Evolutionary conservation across 2,888 invertebrate species (phyloP), one percentile per base, ranked within the genome.

Genomic region (Silvanus unidentatus): DNA sequence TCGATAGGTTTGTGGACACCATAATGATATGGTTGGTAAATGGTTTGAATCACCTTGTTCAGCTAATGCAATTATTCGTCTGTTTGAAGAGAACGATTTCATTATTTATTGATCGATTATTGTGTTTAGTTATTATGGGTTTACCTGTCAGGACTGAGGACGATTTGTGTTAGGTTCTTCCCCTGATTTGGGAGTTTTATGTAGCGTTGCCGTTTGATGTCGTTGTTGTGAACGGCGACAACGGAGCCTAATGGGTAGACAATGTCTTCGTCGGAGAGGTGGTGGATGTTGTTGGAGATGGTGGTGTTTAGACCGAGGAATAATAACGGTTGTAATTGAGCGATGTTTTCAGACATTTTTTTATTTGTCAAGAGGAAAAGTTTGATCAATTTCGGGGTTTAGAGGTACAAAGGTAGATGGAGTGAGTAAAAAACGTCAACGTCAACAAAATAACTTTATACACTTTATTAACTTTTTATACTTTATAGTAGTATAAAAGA

Each of bases 171-270:
- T 42, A 83, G 77, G 36, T 77, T 74, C 54, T 77, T 77, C 42
- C 80, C 79, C 60, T 82, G 84, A 40, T 84, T 83, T 29, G 81
- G 75, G 15, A 86, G 71, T 54, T 81, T 77, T 40, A 89, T 81
- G 59, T 84, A 84, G 59, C 80, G 80, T 64, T 91, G 90, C 52
- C 80, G 81, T 62, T 82, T 81, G 57, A 81, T 78, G 5, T 78
- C 74, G 65, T 80, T 81, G 65, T 89, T 84, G 59, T 91, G 88
- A 47, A 89, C 75, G 1, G 83, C 79, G 39, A 91, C 71, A 1
- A 85, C 84, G 40, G 84, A 82, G 41, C 89, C 90, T 22, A 86
- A 86, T 0, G 88, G 87, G 69, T 90, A 90, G 39, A 89, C 74
- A 30, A 90, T 77, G 63, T 89, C 88, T 16, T 84, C 79, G 62